phyloP scores from a whole-genome alignment of 2,888 invertebrate genomes.

The Ormyrus thymus region DNA sequence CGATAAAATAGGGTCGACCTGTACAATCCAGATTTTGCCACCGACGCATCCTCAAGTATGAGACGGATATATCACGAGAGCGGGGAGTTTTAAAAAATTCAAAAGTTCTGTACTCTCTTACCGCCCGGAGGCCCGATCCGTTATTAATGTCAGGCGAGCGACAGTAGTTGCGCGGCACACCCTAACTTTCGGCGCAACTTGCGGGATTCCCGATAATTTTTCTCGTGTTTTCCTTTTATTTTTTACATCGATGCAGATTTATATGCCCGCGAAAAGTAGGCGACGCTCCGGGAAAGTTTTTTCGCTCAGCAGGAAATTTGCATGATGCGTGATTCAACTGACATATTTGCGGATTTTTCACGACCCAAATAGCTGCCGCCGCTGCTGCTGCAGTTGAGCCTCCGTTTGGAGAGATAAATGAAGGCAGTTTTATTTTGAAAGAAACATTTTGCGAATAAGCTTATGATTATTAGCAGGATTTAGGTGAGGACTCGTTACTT shows the following conservation, averaged over 20 bases:
- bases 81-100: slow-evolving; percentile 28
- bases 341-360: slow-evolving; percentile 9
- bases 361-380: not conserved
- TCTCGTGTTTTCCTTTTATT: not conserved
- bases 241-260: slow-evolving; percentile 1
- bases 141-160: slow-evolving; percentile 33
- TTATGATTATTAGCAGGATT: too few species aligned
- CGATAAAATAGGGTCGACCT: too few species aligned
- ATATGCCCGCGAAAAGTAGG: not conserved
- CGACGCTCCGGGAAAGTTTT: not conserved
- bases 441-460: too few species aligned
- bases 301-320: not conserved
- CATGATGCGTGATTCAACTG: not conserved
- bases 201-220: slow-evolving; percentile 19
- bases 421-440: too few species aligned
- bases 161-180: not conserved
- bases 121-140: slow-evolving; percentile 8
- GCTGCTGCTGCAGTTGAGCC: not conserved
- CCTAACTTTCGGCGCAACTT: not conserved
- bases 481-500: too few species aligned
- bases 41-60: too few species aligned
- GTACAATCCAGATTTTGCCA: too few species aligned
- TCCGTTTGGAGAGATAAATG: too few species aligned
- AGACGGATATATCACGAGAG: not conserved
- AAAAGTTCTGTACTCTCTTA: slow-evolving; percentile 13